Evolutionary conservation across 1,140 invertebrate species (phyloP).

Genomic region (Drosophila gunungcola): DNA sequence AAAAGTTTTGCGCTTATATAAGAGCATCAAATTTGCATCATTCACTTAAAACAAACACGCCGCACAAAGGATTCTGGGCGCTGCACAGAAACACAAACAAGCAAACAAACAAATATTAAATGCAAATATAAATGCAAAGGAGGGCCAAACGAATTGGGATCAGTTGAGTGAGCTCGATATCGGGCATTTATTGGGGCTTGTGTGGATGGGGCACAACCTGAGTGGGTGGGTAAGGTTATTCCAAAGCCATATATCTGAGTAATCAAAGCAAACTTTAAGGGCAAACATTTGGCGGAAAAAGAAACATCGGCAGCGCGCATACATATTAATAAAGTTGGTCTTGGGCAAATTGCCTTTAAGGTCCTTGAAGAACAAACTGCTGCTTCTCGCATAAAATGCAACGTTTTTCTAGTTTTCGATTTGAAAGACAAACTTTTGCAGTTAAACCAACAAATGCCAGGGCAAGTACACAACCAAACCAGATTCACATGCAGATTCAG

Average conservation of each 20-base stretch:
- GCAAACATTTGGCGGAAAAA: conserved; percentile 27
- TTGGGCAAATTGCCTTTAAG: conserved; percentile 58
- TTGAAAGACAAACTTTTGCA: conserved; percentile 80
- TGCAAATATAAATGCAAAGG: conserved; percentile 76
- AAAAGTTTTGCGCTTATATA: conserved; percentile 79
- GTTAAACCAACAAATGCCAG: conserved; percentile 74
- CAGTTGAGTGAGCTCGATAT: conserved; percentile 42
- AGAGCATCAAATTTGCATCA: conserved; percentile 82
- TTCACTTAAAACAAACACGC: conserved; percentile 79
- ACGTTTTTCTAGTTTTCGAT: conserved; percentile 82
- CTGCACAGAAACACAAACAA: conserved; percentile 40
- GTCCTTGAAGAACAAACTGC: conserved; percentile 53
- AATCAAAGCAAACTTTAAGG: conserved; percentile 36
- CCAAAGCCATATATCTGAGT: conserved; percentile 34
- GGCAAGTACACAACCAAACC: conserved; percentile 22
- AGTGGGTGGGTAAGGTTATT: background rate
- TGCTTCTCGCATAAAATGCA: conserved; percentile 53
- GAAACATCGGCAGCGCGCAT: conserved; percentile 7
- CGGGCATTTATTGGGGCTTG: conserved; percentile 35
- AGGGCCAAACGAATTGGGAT: conserved; percentile 59
- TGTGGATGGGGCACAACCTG: conserved; percentile 10
- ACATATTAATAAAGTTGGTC: conserved; percentile 42
- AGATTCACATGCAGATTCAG: conserved; percentile 17
- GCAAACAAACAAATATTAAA: conserved; percentile 81
- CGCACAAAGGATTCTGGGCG: conserved; percentile 49